Base-by-base conservation (phyloP, 2,888 invertebrate species). In the Cephus runcator region DNA sequence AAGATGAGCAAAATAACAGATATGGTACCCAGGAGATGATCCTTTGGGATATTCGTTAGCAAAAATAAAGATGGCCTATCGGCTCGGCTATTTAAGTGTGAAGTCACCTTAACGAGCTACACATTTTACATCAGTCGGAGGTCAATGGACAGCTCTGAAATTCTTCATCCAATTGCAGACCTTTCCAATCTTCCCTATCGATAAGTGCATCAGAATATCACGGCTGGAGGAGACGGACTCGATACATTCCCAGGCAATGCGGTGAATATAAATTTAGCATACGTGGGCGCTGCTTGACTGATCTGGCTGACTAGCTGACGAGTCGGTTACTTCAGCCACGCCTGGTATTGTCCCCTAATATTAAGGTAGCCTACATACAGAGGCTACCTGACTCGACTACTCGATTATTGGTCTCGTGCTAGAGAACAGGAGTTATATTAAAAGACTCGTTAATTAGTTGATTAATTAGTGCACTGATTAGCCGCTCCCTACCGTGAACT, bases 151-250 rank as follows among this genome's bases (percentile, higher is more conserved):
- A 56, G 9, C 23, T 56, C 56, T 56, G 56, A 56, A 56, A 56
- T 56, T 56, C 56, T 56, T 23, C 56, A 23, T 56, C 56, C 56
- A 56, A 77, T 76, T 36, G 68, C 78, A 76, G 76, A 73, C 75
- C 77, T 83, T 79, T 83, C 81, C 82, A 83, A 83, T 83, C 81
- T 82, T 79, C 79, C 83, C 79, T 83, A 84, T 84, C 83, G 81
- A 83, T 81, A 81, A 80, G 81, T 76, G 79, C 82, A 83, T 83
- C 83, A 79, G 80, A 81, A 82, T 83, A 83, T 80, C 81, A 80
- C 80, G 79, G 80, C 79, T 80, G 79, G 79, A 76, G 79, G 77
- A 78, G 76, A 77, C 79, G 69, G 3, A 40, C 77, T 77, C 79
- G 80, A 81, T 80, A 78, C 76, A 79, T 78, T 81, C 79, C 73